Evolutionary conservation across 2,797 vertebrate genomes (phyloP).

Genomic region (Crypturellus tataupa): DNA sequence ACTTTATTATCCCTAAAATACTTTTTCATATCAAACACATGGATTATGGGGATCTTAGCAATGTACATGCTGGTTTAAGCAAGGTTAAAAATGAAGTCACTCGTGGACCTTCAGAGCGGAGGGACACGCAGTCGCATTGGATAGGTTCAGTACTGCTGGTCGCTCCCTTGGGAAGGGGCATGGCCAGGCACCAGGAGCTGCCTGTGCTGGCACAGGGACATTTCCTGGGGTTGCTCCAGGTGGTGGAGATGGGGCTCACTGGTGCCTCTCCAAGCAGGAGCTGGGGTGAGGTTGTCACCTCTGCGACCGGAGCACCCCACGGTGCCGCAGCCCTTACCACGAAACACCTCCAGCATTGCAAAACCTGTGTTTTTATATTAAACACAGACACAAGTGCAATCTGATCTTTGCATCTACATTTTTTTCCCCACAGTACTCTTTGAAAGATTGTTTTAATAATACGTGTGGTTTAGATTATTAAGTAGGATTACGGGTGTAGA

Average conservation of each 20-base stretch:
- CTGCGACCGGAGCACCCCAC: not conserved
- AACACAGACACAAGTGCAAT: constrained; percentile 13
- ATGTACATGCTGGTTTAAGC: not conserved
- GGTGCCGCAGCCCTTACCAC: not conserved
- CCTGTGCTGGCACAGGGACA: not conserved
- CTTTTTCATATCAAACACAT: not conserved
- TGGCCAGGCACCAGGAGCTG: not conserved
- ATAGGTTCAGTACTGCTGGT: not conserved
- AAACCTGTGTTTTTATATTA: not conserved
- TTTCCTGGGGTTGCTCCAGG: not conserved
- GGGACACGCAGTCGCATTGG: not conserved
- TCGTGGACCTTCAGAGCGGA: not conserved
- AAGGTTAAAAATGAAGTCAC: not conserved
- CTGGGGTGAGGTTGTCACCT: constrained; percentile 49
- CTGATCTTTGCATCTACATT: not conserved
- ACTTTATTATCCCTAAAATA: not conserved
- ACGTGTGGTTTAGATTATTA: constrained; percentile 27
- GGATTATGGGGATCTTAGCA: not conserved
- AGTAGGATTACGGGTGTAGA: constrained; percentile 10
- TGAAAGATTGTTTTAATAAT: constrained; percentile 26
- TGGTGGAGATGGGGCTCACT: not conserved
- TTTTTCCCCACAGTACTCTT: not conserved
- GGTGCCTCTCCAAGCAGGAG: not conserved
- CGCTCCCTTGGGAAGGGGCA: not conserved
- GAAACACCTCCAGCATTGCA: not conserved